Base-by-base conservation (phyloP, 2,113 vertebrate genomes). In the Electrona antarctica region DNA sequence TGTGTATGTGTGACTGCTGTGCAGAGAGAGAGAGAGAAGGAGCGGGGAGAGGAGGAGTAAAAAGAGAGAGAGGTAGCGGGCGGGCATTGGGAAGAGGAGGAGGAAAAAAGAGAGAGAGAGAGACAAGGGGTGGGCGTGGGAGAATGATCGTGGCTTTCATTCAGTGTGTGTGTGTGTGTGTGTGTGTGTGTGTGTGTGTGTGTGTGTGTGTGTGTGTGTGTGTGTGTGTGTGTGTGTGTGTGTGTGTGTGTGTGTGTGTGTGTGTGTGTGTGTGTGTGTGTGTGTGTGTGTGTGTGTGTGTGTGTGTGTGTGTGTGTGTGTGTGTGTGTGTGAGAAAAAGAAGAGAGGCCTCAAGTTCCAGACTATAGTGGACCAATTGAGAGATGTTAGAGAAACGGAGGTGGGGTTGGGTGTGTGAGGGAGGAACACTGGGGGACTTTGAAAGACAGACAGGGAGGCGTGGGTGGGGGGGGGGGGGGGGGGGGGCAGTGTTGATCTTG, bases 1-100 rank as follows among this genome's bases (percentile, higher is more conserved):
- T 93, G 93, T 88, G 86, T 80, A 64, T 66, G 78, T 83, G 85
- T 89, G 85, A 67, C 74, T 76, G 74, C 83, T 79, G 71, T 28
- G 60, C 69, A 81, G 68, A 74, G 86, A 74, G 41, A 75, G 81
- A 74, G 71, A 81, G 76, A 80, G 55, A 21, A n/a, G n/a, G n/a
- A n/a, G n/a, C n/a, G n/a, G n/a, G n/a, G 75, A 82, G 72, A 56
- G 49, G 51, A 68, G 81, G 15, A 69, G 69, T 21, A 67, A 41
- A 6, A 67, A 64, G 67, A 57, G 21, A 10, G 60, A 41, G 47
- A 11, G 13, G 54, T 41, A 10, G 33, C 5, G 29, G 2, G 29
- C 2, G 29, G 4, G 29, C 2, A 4, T 2, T 2, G 4, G 29
- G 4, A 14, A 1, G 72, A 41, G 55, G 5, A 14, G 7, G 12